Percentiles rank a stretch among this genome's conserved stretches.
These are phyloP conservation scores for Metacarcinus magister DNA, from an alignment of 2,888 invertebrate genomes.

Conservation along the genomic window DNA sequence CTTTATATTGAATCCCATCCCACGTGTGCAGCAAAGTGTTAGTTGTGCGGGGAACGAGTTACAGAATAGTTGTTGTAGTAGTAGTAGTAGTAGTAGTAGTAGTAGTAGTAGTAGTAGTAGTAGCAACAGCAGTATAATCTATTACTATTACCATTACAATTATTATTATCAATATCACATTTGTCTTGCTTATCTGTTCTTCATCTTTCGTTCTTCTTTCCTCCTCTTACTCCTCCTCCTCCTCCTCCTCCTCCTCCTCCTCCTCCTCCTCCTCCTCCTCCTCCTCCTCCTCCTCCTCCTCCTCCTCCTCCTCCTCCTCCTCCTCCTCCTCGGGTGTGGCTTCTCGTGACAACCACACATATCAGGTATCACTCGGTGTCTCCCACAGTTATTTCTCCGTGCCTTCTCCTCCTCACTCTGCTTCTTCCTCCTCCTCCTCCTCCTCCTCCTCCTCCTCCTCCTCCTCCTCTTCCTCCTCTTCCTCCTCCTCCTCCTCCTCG, in stretches of 20 bases:
- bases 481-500: neutral
- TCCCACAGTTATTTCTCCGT: neutral
- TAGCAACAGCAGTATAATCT: neutral
- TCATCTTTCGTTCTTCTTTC: neutral
- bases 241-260: neutral
- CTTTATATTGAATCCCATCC: no score
- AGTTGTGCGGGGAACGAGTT: no score
- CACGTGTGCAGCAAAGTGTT: no score
- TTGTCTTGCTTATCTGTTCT: neutral
- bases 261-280: neutral
- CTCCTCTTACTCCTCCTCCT: neutral
- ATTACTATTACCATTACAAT: neutral
- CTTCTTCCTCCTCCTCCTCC: neutral
- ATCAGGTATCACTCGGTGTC: neutral
- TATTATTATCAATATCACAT: neutral
- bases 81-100: neutral
- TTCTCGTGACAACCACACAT: neutral
- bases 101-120: neutral
- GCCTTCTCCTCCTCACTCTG: neutral
- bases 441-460: neutral
- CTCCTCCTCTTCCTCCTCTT: no score
- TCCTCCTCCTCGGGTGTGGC: neutral
- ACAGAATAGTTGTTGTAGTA: neutral
- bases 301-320: neutral
- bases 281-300: neutral